Evolutionary conservation across 2,797 vertebrate species (phyloP).

Genomic region (Denticeps clupeoides): DNA sequence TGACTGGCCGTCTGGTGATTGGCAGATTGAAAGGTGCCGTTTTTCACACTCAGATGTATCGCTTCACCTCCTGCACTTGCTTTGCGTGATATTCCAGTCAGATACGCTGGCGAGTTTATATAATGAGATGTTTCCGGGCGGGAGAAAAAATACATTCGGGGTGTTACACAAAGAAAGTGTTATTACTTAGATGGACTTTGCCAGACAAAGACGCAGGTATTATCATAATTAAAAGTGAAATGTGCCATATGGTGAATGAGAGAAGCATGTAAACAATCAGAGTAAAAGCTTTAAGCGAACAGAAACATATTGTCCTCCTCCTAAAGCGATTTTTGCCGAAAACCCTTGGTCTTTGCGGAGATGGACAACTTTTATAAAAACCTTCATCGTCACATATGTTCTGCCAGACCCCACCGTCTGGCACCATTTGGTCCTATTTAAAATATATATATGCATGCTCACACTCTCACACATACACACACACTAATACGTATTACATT

Average conservation of each 20-base stretch:
- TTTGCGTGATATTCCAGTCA: slow-evolving; percentile 34
- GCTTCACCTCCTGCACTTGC: slow-evolving; percentile 14
- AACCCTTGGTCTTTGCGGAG: too few species aligned
- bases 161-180: slow-evolving; percentile 50
- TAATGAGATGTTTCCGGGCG: slow-evolving; percentile 38
- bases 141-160: slow-evolving; percentile 30
- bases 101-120: slow-evolving; percentile 27
- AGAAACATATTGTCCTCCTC: slow-evolving; percentile 35
- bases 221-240: slow-evolving; percentile 70
- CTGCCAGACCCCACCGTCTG: too few species aligned
- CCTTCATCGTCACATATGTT: too few species aligned
- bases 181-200: slow-evolving; percentile 68
- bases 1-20: neutral
- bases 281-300: slow-evolving; percentile 57
- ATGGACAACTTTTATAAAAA: too few species aligned
- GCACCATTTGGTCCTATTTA: too few species aligned
- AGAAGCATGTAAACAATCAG: slow-evolving; percentile 60
- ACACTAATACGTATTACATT: neutral
- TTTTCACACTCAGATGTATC: slow-evolving; percentile 2
- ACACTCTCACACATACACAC: slow-evolving; percentile 3
- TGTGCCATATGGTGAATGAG: slow-evolving; percentile 58
- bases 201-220: slow-evolving; percentile 65
- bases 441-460: neutral
- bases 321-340: slow-evolving; percentile 37
- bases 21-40: neutral